Evolutionary conservation across 2,888 invertebrate genomes (phyloP).

Genomic region (Sceliomorpha sp.): DNA sequence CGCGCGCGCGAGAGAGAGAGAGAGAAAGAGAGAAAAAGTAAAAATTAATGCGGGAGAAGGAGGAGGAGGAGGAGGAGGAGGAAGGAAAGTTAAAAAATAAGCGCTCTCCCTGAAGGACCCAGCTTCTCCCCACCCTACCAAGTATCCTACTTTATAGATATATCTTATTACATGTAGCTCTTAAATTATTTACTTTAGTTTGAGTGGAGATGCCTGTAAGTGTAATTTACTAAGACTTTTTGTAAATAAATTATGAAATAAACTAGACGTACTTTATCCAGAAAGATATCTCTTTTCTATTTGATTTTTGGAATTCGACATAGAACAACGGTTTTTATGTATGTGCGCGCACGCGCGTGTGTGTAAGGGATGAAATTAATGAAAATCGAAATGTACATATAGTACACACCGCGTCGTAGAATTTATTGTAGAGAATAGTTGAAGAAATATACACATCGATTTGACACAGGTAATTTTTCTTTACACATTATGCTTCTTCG

Average conservation of each 20-base stretch:
- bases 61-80: constrained; percentile 34
- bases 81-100: constrained; percentile 52
- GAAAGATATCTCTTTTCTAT: constrained; percentile 54
- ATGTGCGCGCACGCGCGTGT: no score
- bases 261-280: constrained; percentile 80
- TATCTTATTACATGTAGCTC: constrained; percentile 79
- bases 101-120: constrained; percentile 65
- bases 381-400: constrained; percentile 9
- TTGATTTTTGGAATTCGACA: background rate
- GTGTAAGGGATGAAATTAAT: constrained; percentile 1
- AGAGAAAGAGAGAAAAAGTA: constrained; percentile 29
- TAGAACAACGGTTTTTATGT: background rate
- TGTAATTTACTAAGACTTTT: constrained; percentile 80
- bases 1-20: constrained; percentile 50
- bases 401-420: constrained; percentile 42
- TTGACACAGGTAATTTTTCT: constrained; percentile 49
- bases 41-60: constrained; percentile 31
- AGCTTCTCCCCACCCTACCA: constrained; percentile 75
- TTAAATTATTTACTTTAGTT: constrained; percentile 80
- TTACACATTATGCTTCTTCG: constrained; percentile 48
- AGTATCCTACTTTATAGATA: constrained; percentile 78
- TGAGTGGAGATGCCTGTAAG: constrained; percentile 80
- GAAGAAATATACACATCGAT: constrained; percentile 69
- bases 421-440: constrained; percentile 69
- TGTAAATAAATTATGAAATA: constrained; percentile 80